A percentile compares a stretch with the other conserved stretches of the same genome.
phyloP scores from a whole-genome alignment of 35 echinoderm and acorn worm genomes.

The Chiridota heheva region DNA sequence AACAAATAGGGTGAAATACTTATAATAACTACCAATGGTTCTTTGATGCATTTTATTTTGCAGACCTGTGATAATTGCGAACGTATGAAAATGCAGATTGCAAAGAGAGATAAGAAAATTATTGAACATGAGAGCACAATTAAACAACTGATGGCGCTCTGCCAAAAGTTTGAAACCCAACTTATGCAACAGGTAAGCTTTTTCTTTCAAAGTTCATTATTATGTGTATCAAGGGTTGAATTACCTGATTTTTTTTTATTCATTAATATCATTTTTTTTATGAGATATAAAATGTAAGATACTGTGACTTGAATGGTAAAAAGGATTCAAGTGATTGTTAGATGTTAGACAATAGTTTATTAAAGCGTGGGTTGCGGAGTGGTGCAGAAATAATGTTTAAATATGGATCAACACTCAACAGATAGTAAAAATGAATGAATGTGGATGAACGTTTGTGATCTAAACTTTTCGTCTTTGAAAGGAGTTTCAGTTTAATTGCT shows the following conservation, averaged over 20 bases:
- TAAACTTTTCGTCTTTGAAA: no score
- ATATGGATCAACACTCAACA: no score
- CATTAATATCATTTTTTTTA: not conserved
- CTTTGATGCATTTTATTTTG: not conserved
- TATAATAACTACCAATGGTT: not conserved
- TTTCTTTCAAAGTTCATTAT: not conserved
- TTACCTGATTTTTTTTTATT: not conserved
- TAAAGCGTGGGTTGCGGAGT: no score
- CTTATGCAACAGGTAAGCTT: slow-evolving; percentile 67
- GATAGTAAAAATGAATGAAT: no score
- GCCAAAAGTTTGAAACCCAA: slow-evolving; percentile 75
- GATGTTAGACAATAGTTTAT: no score
- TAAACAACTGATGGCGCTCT: slow-evolving; percentile 55
- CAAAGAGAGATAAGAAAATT: slow-evolving; percentile 48
- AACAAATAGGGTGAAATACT: no score
- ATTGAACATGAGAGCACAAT: slow-evolving; percentile 44
- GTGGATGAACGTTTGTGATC: no score
- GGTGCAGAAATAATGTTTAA: no score
- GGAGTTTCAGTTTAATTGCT: no score
- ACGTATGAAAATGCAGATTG: slow-evolving; percentile 39
- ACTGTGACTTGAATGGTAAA: no score
- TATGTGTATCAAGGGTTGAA: not conserved
- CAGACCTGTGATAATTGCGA: slow-evolving; percentile 52
- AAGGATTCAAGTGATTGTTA: no score
- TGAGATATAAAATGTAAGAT: no score